Base-by-base conservation (phyloP, 2,113 vertebrate species). In the Sebastes fasciatus region DNA sequence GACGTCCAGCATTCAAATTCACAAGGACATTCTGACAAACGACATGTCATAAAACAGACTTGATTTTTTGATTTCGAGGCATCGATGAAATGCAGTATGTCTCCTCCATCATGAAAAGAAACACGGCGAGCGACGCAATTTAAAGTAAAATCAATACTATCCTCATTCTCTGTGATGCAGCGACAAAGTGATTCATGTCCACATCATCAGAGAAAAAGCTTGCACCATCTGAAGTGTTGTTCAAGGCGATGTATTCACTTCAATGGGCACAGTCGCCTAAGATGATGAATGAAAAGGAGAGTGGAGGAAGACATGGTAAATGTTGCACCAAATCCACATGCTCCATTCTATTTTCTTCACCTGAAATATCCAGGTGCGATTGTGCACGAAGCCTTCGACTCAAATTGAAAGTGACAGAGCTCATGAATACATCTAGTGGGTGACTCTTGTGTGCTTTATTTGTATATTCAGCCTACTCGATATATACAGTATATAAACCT, bases 231-330 rank as follows among this genome's bases (percentile, higher is more conserved):
- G 55, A 80, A 81, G 90, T 89, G 91, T 83, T 86, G 87, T 74
- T 90, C 72, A 82, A 86, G 88, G 73, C 86, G 82, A 91, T 64
- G 88, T 86, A 86, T 90, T 95, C 80, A 84, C 45, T 90, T 91
- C 90, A 82, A 16, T 80, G 80, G 89, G 83, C 86, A 49, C 70
- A 89, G 91, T 61, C 16, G 62, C 34, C 12, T 45, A 23, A 46
- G 57, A 89, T 92, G 84, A 93, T 95, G 94, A 96, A 95, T 90
- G 94, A 91, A 93, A 91, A 90, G 94, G 91, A 92, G 94, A 94
- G 93, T 79, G 78, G 51, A 82, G 89, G 8, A 90, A 78, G 78
- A 91, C 88, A 82, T 65, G 89, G 80, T 78, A 89, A 92, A 92
- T 82, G 61, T 67, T 83, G 73, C 84, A 70, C 60, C 74, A 76